phyloP scores from a whole-genome alignment of 37 sponge, comb jelly and placozoan genomes.

The Corticium candelabrum region DNA sequence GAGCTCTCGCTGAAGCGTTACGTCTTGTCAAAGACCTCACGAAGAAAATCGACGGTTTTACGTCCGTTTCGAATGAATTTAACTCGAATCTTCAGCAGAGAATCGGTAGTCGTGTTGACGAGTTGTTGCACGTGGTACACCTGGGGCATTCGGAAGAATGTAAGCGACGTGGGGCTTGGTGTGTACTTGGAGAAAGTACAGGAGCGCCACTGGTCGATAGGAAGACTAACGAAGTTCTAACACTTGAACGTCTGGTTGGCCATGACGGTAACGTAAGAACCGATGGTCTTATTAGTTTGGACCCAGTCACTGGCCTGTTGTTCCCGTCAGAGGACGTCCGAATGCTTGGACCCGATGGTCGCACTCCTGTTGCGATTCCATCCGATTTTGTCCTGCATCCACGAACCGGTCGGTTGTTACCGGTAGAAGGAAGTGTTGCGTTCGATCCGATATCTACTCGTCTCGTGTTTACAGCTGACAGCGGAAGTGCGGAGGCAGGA shows the following conservation, averaged over 20 bases:
- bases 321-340: slow-evolving; percentile 6
- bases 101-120: not conserved
- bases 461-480: slow-evolving; percentile 15
- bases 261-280: slow-evolving; percentile 16
- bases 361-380: not conserved
- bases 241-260: slow-evolving; percentile 15
- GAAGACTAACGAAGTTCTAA: not conserved
- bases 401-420: slow-evolving; percentile 18
- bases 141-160: not conserved
- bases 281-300: slow-evolving; percentile 5
- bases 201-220: not conserved
- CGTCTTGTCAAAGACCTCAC: slow-evolving; percentile 11
- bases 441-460: slow-evolving; percentile 27
- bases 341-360: slow-evolving; percentile 1
- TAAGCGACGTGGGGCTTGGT: not conserved
- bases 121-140: not conserved
- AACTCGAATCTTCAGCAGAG: not conserved
- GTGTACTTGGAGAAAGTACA: not conserved
- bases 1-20: not conserved
- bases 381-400: slow-evolving; percentile 14
- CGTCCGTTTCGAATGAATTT: too few relatives aligned
- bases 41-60: too few relatives aligned
- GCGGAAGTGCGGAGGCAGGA: not conserved
- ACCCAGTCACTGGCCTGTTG: slow-evolving; percentile 26
- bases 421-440: slow-evolving; percentile 26